Evolutionary conservation across 1,140 invertebrate species (phyloP), one percentile per base, ranked within the genome.

Genomic region (Nixonia krombeini): DNA sequence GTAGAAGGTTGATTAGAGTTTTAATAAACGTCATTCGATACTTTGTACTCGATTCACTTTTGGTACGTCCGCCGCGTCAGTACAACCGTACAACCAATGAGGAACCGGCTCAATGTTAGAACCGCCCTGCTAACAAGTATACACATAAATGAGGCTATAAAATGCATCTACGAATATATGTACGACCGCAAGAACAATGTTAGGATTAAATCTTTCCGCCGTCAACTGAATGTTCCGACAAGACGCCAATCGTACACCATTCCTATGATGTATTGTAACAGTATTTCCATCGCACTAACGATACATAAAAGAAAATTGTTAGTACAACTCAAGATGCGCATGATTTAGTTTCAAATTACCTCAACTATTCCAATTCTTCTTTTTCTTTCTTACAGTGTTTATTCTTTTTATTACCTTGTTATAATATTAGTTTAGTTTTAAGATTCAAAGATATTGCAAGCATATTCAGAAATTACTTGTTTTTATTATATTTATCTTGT

Each of bases 251-350:
- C 73, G 75, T 80, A 80, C 75, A 80, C 79, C 74, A 76, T 83
- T 83, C 80, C 81, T 81, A 81, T 59, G 72, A 81, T 82, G 70
- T 80, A 81, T 83, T 57, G 69, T 83, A 81, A 82, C 80, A 83
- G 79, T 83, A 83, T 83, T 83, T 81, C 71, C 80, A 75, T 80
- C 62, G 74, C 73, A 78, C 70, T 80, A 81, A 80, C 74, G 72
- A 69, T 72, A 76, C 66, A 76, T 79, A 80, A 79, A 82, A 59
- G 62, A 75, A 61, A 73, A 73, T 72, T 75, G 72, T 79, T 82
- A 80, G 78, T 81, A 81, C 67, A 70, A 74, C 16, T 49, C 53
- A 21, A 66, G 16, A 23, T 12, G 12, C 29, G 9, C 29, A n/a
- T 31, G 29, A 31, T 31, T 10, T n/a, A 31, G 9, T 31, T 3